Evolutionary conservation across 2,113 vertebrate genomes (phyloP).

Genomic region (Nerophis ophidion): DNA sequence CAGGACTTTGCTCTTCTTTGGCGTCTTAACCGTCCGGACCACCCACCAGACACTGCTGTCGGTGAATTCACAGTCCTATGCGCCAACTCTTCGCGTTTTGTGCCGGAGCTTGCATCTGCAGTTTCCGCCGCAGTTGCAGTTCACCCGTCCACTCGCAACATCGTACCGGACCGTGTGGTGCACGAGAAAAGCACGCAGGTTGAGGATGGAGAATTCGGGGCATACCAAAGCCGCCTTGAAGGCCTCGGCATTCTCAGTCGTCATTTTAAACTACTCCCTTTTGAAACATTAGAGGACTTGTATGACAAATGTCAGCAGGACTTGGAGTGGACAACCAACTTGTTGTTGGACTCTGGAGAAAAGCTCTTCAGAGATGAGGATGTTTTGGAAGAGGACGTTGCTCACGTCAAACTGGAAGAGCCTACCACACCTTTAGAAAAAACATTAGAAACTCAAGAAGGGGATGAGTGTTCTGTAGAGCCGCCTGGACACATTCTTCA

Average conservation of each 20-base stretch:
- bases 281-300: constrained; percentile 87
- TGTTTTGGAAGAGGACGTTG: constrained; percentile 10
- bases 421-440: background rate
- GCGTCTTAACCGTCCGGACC: constrained; percentile 77
- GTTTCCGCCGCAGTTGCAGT: constrained; percentile 31
- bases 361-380: constrained; percentile 75
- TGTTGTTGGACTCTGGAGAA: constrained; percentile 90
- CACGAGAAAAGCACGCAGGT: constrained; percentile 89
- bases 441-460: background rate
- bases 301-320: constrained; percentile 94
- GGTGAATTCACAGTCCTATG: constrained; percentile 66
- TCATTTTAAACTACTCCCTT: constrained; percentile 83
- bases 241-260: constrained; percentile 80
- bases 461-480: constrained; percentile 14
- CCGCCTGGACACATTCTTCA: constrained; percentile 5
- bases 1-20: constrained; percentile 86
- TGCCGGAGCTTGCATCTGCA: constrained; percentile 58
- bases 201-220: constrained; percentile 81
- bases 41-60: constrained; percentile 18
- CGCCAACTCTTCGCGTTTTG: constrained; percentile 74
- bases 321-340: constrained; percentile 89
- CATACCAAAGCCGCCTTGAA: constrained; percentile 68
- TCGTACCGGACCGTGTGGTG: constrained; percentile 80
- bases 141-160: constrained; percentile 49
- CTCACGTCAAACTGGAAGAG: background rate